These are phyloP conservation scores for Lophotriccus pileatus DNA, from an alignment of 2,797 vertebrate genomes.

Conservation along the genomic window DNA sequence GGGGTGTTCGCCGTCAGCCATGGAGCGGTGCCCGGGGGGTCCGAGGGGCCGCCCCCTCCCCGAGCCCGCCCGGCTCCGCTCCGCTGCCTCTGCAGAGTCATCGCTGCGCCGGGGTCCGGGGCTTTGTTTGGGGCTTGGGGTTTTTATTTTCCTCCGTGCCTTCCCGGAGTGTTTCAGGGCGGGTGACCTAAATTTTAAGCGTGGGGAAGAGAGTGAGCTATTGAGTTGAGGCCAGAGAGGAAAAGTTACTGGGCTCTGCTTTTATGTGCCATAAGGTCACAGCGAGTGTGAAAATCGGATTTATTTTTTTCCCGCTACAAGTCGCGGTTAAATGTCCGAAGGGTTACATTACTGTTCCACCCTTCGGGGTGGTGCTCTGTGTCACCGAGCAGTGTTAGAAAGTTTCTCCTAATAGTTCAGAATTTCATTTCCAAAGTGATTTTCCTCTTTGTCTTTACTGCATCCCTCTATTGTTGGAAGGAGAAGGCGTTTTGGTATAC, in stretches of 20 bases:
- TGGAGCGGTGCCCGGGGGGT: too few relatives aligned
- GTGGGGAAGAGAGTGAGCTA: not conserved
- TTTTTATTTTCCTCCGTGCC: rapidly evolving
- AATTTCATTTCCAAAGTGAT: not conserved
- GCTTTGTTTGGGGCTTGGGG: too few relatives aligned
- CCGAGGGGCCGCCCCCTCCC: too few relatives aligned
- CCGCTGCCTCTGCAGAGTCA: too few relatives aligned
- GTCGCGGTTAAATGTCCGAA: not conserved
- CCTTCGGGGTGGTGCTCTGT: not conserved
- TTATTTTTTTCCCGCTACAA: not conserved
- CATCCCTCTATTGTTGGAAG: not conserved
- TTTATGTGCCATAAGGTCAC: not conserved
- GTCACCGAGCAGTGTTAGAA: not conserved
- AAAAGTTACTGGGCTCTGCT: not conserved
- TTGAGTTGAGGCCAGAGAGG: not conserved
- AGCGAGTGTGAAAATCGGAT: not conserved
- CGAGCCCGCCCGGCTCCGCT: too few relatives aligned
- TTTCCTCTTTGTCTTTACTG: not conserved
- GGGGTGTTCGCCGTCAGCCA: too few relatives aligned
- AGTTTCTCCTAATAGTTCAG: not conserved
- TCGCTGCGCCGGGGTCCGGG: too few relatives aligned
- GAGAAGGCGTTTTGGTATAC: not conserved
- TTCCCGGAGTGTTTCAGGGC: not conserved
- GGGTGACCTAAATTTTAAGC: not conserved
- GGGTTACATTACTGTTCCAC: not conserved